These are phyloP conservation scores for Serranus cabrilla DNA, from an alignment of 2,797 vertebrate genomes.

Conservation along the genomic window DNA sequence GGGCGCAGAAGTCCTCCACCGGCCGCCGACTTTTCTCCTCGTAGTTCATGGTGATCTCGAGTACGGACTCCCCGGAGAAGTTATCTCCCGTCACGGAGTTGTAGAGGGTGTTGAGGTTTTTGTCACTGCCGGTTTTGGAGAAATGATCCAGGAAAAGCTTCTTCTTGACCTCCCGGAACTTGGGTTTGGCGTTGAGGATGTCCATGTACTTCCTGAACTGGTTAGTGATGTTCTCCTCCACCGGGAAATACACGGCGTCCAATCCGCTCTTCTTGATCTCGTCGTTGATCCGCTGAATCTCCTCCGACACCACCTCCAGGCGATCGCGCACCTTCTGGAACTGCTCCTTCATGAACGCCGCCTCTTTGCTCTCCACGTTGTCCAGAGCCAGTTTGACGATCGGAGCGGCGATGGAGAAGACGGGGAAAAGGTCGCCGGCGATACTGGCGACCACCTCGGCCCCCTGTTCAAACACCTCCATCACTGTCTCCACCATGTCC, in stretches of 20 bases:
- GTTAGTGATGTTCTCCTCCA: constrained; percentile 88
- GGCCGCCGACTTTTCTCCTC: constrained; percentile 85
- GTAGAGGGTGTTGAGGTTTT: constrained; percentile 83
- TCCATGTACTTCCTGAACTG: constrained; percentile 90
- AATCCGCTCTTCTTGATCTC: constrained; percentile 85
- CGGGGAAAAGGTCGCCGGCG: constrained; percentile 85
- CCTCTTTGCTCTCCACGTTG: constrained; percentile 88
- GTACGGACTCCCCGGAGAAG: constrained; percentile 83
- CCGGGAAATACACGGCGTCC: constrained; percentile 81
- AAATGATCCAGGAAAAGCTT: constrained; percentile 86
- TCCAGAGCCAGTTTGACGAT: constrained; percentile 84
- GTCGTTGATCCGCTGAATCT: constrained; percentile 81
- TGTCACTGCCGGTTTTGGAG: constrained; percentile 78
- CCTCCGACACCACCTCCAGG: constrained; percentile 84
- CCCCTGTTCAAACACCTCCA: constrained; percentile 87
- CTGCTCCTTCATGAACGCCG: constrained; percentile 85
- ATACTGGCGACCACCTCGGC: constrained; percentile 84
- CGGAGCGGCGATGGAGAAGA: constrained; percentile 86
- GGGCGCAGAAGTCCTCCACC: constrained; percentile 85
- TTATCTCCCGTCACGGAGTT: constrained; percentile 81
- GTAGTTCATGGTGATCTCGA: constrained; percentile 84
- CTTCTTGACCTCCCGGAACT: constrained; percentile 86
- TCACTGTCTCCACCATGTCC: constrained; percentile 82
- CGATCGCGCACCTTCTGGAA: constrained; percentile 87
- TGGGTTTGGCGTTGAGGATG: constrained; percentile 85